Evolutionary conservation across 2,888 invertebrate species (phyloP), one percentile per base, ranked within the genome.

Genomic region (Melanargia galathea): DNA sequence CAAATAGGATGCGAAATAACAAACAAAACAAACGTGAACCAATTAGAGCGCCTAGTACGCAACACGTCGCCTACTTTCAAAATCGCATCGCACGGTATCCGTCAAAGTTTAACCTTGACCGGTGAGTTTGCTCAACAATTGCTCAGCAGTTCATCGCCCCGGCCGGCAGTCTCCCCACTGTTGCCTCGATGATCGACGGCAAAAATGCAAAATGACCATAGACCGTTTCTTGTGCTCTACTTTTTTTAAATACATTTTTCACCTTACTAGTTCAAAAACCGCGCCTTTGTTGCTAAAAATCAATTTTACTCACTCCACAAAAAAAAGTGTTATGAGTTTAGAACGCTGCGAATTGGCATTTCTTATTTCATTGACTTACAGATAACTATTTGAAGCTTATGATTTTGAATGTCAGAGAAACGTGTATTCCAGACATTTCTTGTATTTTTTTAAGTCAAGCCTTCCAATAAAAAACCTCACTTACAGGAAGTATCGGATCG

Each of bases 121-220:
- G 66, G 63, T 70, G 71, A 72, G 74, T 75, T 73, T 66, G 67
- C 73, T 72, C 71, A 71, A 72, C 69, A 64, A 69, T 67, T 70
- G 72, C 68, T 68, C 66, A 66, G 67, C 73, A 64, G 68, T 49
- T 59, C 66, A 63, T 68, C 68, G 62, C 38, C 64, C 63, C 60
- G 64, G n/a, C n/a, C n/a, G n/a, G n/a, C n/a, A n/a, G n/a, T n/a
- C n/a, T n/a, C n/a, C n/a, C 33, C 60, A 52, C 59, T 38, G 48
- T 64, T 62, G 55, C 55, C 55, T 51, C 52, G 35, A 22, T 13
- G 52, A 16, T 18, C 52, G 48, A 11, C 35, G 40, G 16, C 52
- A 35, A 20, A 52, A 33, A 18, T 5, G 18, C 13, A 52, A 26
- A 62, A 43, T 51, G 65, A 46, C 33, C 7, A 33, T 52, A 20